Evolutionary conservation across 2,888 invertebrate genomes (phyloP).

Genomic region (Phorcus lineatus): DNA sequence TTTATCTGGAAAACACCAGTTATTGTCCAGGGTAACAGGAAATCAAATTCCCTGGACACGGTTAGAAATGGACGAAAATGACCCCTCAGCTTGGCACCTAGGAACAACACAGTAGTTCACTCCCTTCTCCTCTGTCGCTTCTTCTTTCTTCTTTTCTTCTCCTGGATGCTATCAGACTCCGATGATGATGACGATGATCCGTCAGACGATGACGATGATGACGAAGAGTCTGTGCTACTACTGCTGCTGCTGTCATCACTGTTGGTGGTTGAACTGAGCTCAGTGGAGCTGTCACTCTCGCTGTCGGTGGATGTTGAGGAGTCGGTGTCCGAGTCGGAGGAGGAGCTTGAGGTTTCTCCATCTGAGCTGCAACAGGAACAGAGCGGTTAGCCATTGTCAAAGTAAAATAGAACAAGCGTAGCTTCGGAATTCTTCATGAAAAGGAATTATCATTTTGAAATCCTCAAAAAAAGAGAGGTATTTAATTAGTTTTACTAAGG

Average conservation of each 20-base stretch:
- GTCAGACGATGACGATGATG: constrained; percentile 37
- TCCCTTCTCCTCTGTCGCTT: neutral
- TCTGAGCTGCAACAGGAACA: constrained; percentile 36
- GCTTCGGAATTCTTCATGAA: neutral
- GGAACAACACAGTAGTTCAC: neutral
- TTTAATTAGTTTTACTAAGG: neutral
- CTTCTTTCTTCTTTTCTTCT: neutral
- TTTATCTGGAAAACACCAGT: no score
- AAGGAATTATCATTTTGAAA: neutral
- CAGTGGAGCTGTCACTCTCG: constrained; percentile 29
- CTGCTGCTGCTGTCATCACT: constrained; percentile 30
- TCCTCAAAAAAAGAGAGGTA: no score
- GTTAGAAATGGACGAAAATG: neutral
- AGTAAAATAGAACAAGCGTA: neutral
- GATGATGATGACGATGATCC: constrained; percentile 39
- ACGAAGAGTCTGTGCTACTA: constrained; percentile 17
- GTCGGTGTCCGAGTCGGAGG: constrained; percentile 25
- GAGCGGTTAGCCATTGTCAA: neutral
- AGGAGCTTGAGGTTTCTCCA: constrained; percentile 35
- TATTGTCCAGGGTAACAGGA: neutral
- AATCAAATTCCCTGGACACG: no score
- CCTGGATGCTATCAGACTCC: constrained; percentile 24
- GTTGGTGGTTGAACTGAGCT: constrained; percentile 19
- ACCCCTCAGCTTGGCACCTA: neutral
- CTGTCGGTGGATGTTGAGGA: constrained; percentile 41